phyloP scores from a whole-genome alignment of 2,888 invertebrate genomes.

The Cacoxenus indagator region DNA sequence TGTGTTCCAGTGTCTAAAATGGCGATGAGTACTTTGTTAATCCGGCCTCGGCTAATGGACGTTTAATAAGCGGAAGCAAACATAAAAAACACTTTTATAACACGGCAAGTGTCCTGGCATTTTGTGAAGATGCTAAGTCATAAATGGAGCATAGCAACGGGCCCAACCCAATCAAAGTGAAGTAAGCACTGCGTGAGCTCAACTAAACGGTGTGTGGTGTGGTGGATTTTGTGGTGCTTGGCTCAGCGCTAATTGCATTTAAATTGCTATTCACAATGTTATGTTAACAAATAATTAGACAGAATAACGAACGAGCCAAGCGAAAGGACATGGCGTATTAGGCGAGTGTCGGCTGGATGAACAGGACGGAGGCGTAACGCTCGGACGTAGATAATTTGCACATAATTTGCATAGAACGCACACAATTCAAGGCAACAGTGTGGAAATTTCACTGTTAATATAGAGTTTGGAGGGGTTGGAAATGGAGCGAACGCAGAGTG shows the following conservation, averaged over 20 bases:
- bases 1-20: constrained; percentile 59
- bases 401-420: constrained; percentile 1
- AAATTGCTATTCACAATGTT: constrained; percentile 62
- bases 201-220: too few relatives aligned
- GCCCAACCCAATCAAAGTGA: background rate
- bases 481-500: background rate
- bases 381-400: background rate
- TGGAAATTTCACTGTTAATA: background rate
- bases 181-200: too few relatives aligned
- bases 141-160: background rate
- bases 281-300: constrained; percentile 63
- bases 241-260: constrained; percentile 51
- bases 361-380: constrained; percentile 33
- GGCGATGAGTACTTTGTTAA: constrained; percentile 40
- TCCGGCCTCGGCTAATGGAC: constrained; percentile 61
- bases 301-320: constrained; percentile 11
- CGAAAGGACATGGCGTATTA: too few relatives aligned
- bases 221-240: too few relatives aligned
- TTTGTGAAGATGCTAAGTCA: background rate
- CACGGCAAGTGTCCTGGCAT: background rate
- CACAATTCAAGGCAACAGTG: background rate
- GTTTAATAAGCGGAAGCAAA: constrained; percentile 53
- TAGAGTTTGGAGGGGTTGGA: background rate
- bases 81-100: background rate
- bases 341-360: constrained; percentile 32